phyloP scores from a whole-genome alignment of 2,888 invertebrate genomes.

The Lacanobia oleracea region DNA sequence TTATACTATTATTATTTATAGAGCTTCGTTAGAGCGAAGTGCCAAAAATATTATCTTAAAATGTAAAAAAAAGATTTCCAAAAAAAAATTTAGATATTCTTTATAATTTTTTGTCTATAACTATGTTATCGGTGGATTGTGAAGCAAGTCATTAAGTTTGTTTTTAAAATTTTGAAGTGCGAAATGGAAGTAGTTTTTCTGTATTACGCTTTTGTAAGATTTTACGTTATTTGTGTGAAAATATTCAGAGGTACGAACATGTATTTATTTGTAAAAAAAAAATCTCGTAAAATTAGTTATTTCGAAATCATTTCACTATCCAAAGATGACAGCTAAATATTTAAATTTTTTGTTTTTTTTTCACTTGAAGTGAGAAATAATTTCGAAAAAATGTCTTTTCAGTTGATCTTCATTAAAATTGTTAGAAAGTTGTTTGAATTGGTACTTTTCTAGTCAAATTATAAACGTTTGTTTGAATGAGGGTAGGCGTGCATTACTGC shows the following conservation, averaged over 20 bases:
- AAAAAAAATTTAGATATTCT: too few species aligned
- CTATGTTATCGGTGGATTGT: constrained; percentile 11
- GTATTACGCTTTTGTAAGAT: background rate
- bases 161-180: constrained; percentile 1
- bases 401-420: constrained; percentile 7
- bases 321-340: constrained; percentile 17
- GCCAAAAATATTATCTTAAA: constrained; percentile 57
- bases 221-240: background rate
- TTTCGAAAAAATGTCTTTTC: background rate
- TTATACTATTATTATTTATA: constrained; percentile 24
- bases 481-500: constrained; percentile 6
- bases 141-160: constrained; percentile 6
- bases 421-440: constrained; percentile 37
- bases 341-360: background rate
- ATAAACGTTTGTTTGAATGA: constrained; percentile 1
- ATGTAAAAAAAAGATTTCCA: background rate
- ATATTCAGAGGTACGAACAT: background rate
- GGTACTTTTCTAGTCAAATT: constrained; percentile 68
- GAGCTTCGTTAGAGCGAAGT: constrained; percentile 58
- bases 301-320: constrained; percentile 12
- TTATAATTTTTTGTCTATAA: constrained; percentile 18
- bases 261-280: background rate
- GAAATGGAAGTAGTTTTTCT: background rate
- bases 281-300: constrained; percentile 7
- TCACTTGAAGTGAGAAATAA: background rate